Evolutionary conservation across 2,113 vertebrate species (phyloP).

Genomic region (Bubo bubo): DNA sequence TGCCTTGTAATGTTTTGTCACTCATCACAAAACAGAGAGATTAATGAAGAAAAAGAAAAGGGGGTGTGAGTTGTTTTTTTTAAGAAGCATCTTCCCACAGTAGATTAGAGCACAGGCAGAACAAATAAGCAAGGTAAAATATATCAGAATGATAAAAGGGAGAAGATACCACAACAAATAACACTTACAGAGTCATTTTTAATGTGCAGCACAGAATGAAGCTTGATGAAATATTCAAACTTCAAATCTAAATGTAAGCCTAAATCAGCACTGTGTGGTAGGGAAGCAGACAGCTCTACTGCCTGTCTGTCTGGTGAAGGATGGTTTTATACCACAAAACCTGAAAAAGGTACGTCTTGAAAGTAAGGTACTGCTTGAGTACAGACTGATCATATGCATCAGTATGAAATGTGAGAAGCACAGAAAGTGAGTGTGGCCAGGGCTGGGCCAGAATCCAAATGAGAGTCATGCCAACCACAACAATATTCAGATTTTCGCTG

Average conservation of each 20-base stretch:
- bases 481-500: conserved; percentile 20
- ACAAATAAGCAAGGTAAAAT: conserved; percentile 6
- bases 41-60: neutral
- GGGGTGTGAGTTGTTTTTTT: neutral
- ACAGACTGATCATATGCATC: neutral
- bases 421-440: neutral
- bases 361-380: neutral
- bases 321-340: neutral
- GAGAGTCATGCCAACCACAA: conserved; percentile 9
- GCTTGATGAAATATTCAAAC: conserved; percentile 30
- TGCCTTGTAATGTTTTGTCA: neutral
- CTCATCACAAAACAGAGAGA: neutral
- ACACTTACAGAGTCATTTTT: neutral
- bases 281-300: neutral
- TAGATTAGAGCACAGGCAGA: neutral
- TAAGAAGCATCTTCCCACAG: neutral
- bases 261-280: neutral
- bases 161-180: neutral
- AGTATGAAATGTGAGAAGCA: neutral
- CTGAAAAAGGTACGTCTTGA: conserved; percentile 6
- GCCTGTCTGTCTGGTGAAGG: neutral
- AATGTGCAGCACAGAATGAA: neutral
- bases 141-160: neutral
- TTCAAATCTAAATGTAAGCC: neutral
- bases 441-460: neutral